These are phyloP conservation scores for Onychomys torridus DNA, from an alignment of 2,797 vertebrate species.

Conservation along the genomic window DNA sequence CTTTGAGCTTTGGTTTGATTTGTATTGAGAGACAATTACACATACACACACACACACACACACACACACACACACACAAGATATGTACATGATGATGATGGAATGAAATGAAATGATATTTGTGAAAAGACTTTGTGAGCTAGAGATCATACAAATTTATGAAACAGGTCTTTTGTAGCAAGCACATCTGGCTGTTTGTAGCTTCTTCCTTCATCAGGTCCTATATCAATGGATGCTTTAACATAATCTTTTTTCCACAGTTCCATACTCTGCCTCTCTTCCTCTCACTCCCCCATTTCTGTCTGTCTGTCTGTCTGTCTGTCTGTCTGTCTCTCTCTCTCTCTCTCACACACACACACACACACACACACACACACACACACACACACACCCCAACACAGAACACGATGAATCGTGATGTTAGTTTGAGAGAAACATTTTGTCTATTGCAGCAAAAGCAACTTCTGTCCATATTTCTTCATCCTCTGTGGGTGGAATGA, in stretches of 20 bases:
- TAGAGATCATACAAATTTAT: not conserved
- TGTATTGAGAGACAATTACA: slow-evolving; percentile 7
- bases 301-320: not conserved
- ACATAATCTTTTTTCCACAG: not conserved
- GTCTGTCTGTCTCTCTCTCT: not conserved
- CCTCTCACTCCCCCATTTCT: too few relatives aligned
- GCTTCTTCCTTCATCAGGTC: not conserved
- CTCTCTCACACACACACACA: not conserved
- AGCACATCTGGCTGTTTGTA: not conserved
- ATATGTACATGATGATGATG: not conserved
- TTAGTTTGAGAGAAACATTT: slow-evolving; percentile 57
- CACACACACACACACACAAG: not conserved
- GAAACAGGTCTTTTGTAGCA: not conserved
- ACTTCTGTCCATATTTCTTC: slow-evolving; percentile 58
- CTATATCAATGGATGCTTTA: not conserved
- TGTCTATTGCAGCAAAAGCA: slow-evolving; percentile 37
- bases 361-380: not conserved
- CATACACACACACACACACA: not conserved
- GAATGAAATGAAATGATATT: slow-evolving; percentile 3
- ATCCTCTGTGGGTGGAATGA: slow-evolving; percentile 50
- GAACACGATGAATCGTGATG: not conserved
- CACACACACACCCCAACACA: not conserved
- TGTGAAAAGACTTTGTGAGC: slow-evolving; percentile 3
- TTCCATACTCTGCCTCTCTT: not conserved
- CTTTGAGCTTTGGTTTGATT: slow-evolving; percentile 10